Evolutionary conservation across 2,888 invertebrate genomes (phyloP).

Genomic region (Eucera pruinosa): DNA sequence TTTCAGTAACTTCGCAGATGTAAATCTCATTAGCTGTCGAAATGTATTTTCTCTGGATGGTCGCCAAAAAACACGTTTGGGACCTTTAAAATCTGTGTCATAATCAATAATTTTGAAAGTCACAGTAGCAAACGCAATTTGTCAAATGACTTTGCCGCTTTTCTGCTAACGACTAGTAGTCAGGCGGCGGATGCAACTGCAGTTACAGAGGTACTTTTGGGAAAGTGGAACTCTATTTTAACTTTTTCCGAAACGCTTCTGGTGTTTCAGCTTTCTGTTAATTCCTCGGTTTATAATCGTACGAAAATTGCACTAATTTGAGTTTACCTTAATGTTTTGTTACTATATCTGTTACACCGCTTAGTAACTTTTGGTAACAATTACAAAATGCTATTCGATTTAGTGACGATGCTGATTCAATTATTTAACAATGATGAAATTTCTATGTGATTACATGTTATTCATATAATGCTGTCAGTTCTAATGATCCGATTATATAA

Average conservation of each 20-base stretch:
- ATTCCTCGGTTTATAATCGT: background rate
- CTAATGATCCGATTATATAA: too few relatives aligned
- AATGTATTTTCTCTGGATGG: conserved; percentile 36
- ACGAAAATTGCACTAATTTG: too few relatives aligned
- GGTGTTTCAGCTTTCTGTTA: background rate
- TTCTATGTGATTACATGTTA: too few relatives aligned
- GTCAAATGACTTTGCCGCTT: conserved; percentile 44
- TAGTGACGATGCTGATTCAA: too few relatives aligned
- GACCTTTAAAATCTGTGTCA: conserved; percentile 33
- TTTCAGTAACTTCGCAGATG: conserved; percentile 10
- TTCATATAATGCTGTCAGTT: too few relatives aligned
- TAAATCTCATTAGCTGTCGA: conserved; percentile 26
- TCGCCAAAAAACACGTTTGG: conserved; percentile 35
- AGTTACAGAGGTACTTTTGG: background rate
- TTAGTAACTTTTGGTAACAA: background rate
- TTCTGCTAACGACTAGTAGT: conserved; percentile 18
- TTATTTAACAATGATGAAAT: too few relatives aligned
- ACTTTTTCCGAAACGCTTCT: background rate
- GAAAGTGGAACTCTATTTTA: background rate
- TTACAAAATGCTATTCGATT: too few relatives aligned
- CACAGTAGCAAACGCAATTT: conserved; percentile 38
- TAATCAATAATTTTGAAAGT: conserved; percentile 39
- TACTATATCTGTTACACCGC: too few relatives aligned
- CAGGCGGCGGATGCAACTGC: conserved; percentile 4
- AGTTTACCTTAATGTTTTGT: too few relatives aligned